A percentile compares a stretch with the other conserved stretches of the same genome.
These are phyloP conservation scores for Rhinogobio ventralis DNA, from an alignment of 2,797 vertebrate genomes.

Conservation along the genomic window DNA sequence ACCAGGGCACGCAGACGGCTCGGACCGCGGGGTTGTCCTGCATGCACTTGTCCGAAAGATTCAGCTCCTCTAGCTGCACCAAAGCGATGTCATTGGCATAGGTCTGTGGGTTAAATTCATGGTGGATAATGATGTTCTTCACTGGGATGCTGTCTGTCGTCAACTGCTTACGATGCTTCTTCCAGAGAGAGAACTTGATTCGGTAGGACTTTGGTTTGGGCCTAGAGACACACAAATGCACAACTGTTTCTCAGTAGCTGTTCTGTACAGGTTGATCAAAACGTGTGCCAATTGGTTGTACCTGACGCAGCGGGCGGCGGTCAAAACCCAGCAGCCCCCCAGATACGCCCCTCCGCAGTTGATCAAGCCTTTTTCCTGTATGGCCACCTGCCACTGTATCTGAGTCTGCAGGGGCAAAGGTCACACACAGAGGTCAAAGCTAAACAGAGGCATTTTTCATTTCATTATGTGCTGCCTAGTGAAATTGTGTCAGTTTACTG, in stretches of 20 bases:
- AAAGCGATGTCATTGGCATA: conserved; percentile 94
- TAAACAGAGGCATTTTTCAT: neutral
- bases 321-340: conserved; percentile 92
- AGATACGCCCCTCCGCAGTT: conserved; percentile 91
- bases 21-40: conserved; percentile 63
- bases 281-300: conserved; percentile 61
- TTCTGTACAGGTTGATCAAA: neutral
- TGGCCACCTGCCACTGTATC: conserved; percentile 94
- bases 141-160: conserved; percentile 70
- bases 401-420: conserved; percentile 78
- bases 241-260: neutral
- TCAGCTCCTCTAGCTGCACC: conserved; percentile 77
- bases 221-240: conserved; percentile 68
- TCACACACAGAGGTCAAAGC: neutral
- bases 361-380: conserved; percentile 73
- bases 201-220: conserved; percentile 71
- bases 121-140: conserved; percentile 81
- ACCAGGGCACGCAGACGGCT: conserved; percentile 90
- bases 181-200: conserved; percentile 83
- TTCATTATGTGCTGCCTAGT: too few relatives aligned
- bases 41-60: conserved; percentile 61
- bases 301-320: conserved; percentile 95
- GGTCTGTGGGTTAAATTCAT: conserved; percentile 73
- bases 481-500: too few relatives aligned
- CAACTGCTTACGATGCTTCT: conserved; percentile 30